A percentile compares a stretch with the other conserved stretches of the same genome.
These are phyloP conservation scores for Hydrochoerus hydrochaeris DNA, from an alignment of 2,113 vertebrate species.

Conservation along the genomic window DNA sequence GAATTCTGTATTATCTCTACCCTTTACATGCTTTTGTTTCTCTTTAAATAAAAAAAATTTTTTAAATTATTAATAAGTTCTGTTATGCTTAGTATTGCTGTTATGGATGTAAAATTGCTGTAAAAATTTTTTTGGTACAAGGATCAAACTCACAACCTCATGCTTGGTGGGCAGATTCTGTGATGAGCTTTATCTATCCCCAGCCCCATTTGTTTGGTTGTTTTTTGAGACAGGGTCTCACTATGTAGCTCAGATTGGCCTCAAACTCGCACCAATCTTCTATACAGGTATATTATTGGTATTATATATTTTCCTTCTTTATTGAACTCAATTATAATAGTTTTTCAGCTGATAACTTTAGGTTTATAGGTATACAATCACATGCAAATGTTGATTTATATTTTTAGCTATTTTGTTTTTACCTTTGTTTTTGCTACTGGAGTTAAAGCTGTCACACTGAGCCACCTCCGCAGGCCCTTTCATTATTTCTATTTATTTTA, in stretches of 20 bases:
- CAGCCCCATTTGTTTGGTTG: background rate
- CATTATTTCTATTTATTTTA: background rate
- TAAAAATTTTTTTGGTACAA: no score
- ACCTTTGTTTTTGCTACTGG: background rate
- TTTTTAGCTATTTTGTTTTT: background rate
- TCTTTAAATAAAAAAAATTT: no score
- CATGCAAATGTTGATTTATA: background rate
- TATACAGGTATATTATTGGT: background rate
- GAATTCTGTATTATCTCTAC: no score
- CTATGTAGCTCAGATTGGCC: background rate
- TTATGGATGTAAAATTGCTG: conserved; percentile 15
- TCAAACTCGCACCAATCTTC: background rate
- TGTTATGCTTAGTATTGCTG: background rate
- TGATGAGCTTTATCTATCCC: no score
- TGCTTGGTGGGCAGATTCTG: no score
- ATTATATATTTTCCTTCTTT: background rate
- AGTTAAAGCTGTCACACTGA: background rate
- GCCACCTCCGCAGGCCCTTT: background rate
- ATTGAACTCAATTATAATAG: background rate
- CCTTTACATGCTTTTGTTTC: no score
- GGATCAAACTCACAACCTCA: no score
- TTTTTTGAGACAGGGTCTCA: background rate
- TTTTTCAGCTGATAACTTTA: background rate
- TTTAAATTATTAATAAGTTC: background rate
- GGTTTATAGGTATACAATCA: background rate